Evolutionary conservation across 2,888 invertebrate species (phyloP).

Genomic region (Leptinotarsa peninsularis): DNA sequence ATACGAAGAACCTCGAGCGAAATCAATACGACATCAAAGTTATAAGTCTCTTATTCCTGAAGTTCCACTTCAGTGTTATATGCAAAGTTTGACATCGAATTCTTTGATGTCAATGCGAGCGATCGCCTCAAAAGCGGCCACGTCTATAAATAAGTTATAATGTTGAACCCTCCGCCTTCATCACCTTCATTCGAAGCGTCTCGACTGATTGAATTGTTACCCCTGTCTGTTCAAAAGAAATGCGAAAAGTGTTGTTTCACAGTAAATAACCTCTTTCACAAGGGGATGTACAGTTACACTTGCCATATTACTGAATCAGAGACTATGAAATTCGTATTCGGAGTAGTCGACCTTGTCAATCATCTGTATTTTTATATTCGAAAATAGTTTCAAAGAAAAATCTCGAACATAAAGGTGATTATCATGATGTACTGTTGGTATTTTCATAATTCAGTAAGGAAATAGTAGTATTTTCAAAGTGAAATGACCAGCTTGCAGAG

Average conservation of each 20-base stretch:
- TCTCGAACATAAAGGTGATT: too few species aligned
- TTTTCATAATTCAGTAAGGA: too few species aligned
- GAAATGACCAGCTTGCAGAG: too few species aligned
- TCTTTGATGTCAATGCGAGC: constrained; percentile 37
- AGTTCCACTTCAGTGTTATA: constrained; percentile 31
- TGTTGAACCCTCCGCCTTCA: constrained; percentile 22
- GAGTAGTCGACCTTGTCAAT: too few species aligned
- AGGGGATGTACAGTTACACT: not conserved
- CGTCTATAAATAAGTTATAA: constrained; percentile 34
- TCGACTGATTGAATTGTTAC: constrained; percentile 19
- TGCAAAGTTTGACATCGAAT: constrained; percentile 36
- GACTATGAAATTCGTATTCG: too few species aligned
- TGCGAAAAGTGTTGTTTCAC: constrained; percentile 1
- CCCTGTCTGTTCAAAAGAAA: not conserved
- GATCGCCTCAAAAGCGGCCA: constrained; percentile 31
- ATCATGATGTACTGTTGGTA: too few species aligned
- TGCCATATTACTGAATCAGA: not conserved
- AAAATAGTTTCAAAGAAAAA: too few species aligned
- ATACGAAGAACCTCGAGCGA: not conserved
- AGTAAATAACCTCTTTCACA: not conserved
- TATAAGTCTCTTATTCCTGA: constrained; percentile 20
- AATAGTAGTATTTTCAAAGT: too few species aligned
- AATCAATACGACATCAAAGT: constrained; percentile 18
- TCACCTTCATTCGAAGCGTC: constrained; percentile 32
- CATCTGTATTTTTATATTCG: too few species aligned